Evolutionary conservation across 2,113 vertebrate genomes (phyloP).

Genomic region (Mustela nigripes): DNA sequence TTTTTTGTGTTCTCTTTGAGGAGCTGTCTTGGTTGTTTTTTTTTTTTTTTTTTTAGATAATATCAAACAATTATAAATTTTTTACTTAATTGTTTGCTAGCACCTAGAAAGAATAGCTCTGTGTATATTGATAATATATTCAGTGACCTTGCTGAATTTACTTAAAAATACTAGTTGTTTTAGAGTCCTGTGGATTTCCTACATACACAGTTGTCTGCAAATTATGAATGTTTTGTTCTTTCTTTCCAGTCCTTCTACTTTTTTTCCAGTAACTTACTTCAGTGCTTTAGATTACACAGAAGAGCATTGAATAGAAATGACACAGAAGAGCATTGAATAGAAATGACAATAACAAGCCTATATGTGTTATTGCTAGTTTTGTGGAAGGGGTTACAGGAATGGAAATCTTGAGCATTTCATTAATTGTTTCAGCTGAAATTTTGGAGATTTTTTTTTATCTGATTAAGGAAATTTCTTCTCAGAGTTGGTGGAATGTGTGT

Average conservation of each 20-base stretch:
- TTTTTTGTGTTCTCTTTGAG: neutral
- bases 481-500: neutral
- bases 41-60: neutral
- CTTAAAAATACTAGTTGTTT: neutral
- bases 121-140: neutral
- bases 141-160: neutral
- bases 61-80: neutral
- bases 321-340: neutral
- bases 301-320: neutral
- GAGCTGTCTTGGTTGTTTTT: neutral
- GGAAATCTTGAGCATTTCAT: neutral
- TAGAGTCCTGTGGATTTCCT: neutral
- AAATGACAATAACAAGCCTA: neutral
- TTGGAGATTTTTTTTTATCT: constrained; percentile 31
- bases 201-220: neutral
- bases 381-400: neutral
- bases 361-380: neutral
- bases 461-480: neutral
- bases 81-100: neutral
- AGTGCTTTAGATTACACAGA: neutral
- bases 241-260: neutral
- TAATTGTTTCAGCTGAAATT: neutral
- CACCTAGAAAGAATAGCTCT: neutral
- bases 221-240: neutral
- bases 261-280: neutral